Conservation (phyloP, 2,888 invertebrate genomes). For the Fragum whitleyi region DNA sequence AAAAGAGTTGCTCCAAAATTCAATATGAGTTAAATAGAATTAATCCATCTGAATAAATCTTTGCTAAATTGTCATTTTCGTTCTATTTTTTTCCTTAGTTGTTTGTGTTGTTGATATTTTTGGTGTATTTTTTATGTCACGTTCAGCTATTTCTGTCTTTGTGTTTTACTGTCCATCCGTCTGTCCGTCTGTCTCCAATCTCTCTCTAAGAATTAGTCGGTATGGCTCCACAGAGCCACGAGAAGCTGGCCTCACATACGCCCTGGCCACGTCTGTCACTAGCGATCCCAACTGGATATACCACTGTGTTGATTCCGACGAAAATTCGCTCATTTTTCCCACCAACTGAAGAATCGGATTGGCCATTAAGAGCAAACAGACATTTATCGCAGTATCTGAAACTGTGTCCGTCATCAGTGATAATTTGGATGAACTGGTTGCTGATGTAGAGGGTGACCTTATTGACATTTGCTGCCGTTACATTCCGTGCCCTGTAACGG, state of each 20-base stretch:
- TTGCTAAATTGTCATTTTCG: too few species aligned
- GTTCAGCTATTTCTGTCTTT: not conserved
- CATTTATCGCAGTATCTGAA: not conserved
- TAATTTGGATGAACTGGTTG: not conserved
- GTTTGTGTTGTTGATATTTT: too few species aligned
- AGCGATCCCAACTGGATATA: not conserved
- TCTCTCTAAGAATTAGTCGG: not conserved
- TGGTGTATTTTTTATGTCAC: too few species aligned
- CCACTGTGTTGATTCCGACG: not conserved
- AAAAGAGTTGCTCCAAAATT: too few species aligned
- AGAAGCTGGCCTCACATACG: not conserved
- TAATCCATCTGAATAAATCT: too few species aligned
- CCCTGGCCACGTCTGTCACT: not conserved
- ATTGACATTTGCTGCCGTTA: not conserved
- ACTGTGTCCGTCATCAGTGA: not conserved
- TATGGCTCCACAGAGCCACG: not conserved
- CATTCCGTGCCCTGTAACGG: not conserved
- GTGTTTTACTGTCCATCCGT: not conserved
- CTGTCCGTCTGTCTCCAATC: not conserved
- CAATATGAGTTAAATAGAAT: too few species aligned
- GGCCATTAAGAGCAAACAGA: slow-evolving; percentile 11
- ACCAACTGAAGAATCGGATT: not conserved
- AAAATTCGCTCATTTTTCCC: not conserved
- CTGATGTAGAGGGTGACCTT: not conserved
- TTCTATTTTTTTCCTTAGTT: too few species aligned